These are phyloP conservation scores for Engystomops pustulosus DNA, from an alignment of 2,113 vertebrate genomes.

Conservation along the genomic window DNA sequence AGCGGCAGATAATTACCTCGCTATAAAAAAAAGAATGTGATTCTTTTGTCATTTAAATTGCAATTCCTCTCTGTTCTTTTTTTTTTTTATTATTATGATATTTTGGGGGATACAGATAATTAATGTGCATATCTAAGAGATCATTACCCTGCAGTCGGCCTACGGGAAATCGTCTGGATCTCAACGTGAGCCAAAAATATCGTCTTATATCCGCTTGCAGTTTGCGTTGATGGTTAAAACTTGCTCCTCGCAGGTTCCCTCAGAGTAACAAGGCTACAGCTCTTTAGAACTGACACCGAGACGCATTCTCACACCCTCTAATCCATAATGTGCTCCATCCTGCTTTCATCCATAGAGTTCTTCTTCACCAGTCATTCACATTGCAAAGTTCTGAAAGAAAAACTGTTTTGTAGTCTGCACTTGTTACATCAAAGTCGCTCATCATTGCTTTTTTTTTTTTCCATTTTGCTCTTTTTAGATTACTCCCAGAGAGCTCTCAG, in stretches of 20 bases:
- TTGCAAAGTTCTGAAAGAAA: conserved; percentile 32
- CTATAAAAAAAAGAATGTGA: conserved; percentile 76
- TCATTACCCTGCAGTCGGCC: conserved; percentile 64
- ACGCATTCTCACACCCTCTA: neutral
- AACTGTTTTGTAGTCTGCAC: conserved; percentile 24
- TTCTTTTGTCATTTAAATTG: conserved; percentile 85
- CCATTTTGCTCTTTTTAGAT: conserved; percentile 68
- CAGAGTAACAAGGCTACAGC: conserved; percentile 24
- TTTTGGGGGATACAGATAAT: conserved; percentile 71
- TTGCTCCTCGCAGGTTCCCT: neutral
- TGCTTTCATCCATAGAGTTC: conserved; percentile 26
- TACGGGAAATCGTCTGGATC: conserved; percentile 13
- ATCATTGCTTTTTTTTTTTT: conserved; percentile 46
- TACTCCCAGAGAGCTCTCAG: conserved; percentile 78
- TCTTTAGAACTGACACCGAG: conserved; percentile 17
- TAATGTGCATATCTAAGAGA: conserved; percentile 74
- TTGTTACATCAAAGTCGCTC: conserved; percentile 43
- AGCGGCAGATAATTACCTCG: conserved; percentile 80
- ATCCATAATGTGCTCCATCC: conserved; percentile 1
- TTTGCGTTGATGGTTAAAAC: conserved; percentile 32
- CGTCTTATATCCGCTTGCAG: neutral
- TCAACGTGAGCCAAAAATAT: neutral
- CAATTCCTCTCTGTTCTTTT: conserved; percentile 60
- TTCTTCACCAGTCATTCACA: conserved; percentile 40
- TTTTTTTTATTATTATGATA: conserved; percentile 42